Base-by-base conservation (phyloP, 64 coral and sea anemone species). In the Dendronephthya gigantea region DNA sequence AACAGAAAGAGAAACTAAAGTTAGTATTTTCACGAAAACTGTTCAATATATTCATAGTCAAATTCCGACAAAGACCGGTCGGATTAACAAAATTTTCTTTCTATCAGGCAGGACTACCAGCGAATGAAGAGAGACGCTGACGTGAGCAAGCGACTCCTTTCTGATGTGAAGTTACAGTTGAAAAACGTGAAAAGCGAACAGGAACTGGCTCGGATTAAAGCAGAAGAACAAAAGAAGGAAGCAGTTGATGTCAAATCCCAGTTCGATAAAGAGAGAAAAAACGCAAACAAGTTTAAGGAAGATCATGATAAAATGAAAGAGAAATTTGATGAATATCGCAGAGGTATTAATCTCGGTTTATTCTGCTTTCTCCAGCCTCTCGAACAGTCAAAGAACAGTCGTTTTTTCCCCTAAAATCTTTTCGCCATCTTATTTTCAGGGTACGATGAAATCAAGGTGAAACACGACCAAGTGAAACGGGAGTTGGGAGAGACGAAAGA, bases 261-360 rank as follows among this genome's bases (percentile, higher is more conserved):
- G 58, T 3, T 66, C 5, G 58, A 66, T 17, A 66, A 15, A 30
- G 58, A 66, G 29, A 22, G 58, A 66, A 66, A 66, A 17, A n/a
- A 5, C 22, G 58, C 29, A 17, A n/a, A 5, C 19, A 66, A 66
- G 58, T n/a, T 66, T 22, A 66, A 66, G 58, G 58, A 66, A 3
- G 58, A 66, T 66, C 58, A 66, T 66, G 58, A 66, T 30, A 66
- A 66, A 15, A 66, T 66, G 58, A 66, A 66, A 66, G 58, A 66
- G 58, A 66, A 66, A 15, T 66, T n/a, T 66, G 58, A 66, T 66
- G 58, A 66, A 66, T 66, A 66, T 66, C 58, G 58, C 58, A 66
- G 29, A 66, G 58, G 41, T 45, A n/a, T n/a, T n/a, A n/a, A n/a
- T n/a, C n/a, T n/a, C n/a, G n/a, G n/a, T n/a, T n/a, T n/a, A n/a